Evolutionary conservation across 2,888 invertebrate species (phyloP).

Genomic region (Melikaiella ostensackeni): DNA sequence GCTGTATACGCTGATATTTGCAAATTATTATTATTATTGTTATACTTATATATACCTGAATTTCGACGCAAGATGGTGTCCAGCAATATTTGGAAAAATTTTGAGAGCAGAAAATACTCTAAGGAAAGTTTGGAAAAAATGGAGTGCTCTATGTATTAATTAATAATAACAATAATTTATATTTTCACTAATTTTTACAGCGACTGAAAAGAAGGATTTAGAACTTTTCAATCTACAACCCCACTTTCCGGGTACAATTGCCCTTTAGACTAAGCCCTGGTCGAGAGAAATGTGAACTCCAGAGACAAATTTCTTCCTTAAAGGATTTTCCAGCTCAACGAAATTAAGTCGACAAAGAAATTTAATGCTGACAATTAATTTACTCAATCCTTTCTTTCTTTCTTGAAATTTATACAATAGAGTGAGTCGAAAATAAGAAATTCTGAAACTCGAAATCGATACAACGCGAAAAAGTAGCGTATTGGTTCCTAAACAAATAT

Average conservation of each 20-base stretch:
- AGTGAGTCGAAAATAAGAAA: too few relatives aligned
- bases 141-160: too few relatives aligned
- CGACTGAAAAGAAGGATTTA: background rate
- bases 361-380: background rate
- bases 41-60: background rate
- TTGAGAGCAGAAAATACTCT: background rate
- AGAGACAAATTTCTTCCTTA: background rate
- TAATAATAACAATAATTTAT: too few relatives aligned
- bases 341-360: slow-evolving; percentile 2
- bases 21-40: background rate
- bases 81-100: background rate
- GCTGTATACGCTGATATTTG: slow-evolving; percentile 1
- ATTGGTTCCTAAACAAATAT: too few relatives aligned
- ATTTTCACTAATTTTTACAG: background rate
- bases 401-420: background rate
- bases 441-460: too few relatives aligned
- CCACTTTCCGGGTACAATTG: background rate
- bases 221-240: background rate
- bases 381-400: background rate
- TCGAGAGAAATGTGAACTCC: slow-evolving; percentile 3
- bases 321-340: background rate
- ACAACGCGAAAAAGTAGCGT: too few relatives aligned
- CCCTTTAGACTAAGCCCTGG: background rate
- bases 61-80: slow-evolving; percentile 1
- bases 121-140: background rate